Conservation (phyloP, 1,140 invertebrate genomes). For the Sitophilus oryzae region DNA sequence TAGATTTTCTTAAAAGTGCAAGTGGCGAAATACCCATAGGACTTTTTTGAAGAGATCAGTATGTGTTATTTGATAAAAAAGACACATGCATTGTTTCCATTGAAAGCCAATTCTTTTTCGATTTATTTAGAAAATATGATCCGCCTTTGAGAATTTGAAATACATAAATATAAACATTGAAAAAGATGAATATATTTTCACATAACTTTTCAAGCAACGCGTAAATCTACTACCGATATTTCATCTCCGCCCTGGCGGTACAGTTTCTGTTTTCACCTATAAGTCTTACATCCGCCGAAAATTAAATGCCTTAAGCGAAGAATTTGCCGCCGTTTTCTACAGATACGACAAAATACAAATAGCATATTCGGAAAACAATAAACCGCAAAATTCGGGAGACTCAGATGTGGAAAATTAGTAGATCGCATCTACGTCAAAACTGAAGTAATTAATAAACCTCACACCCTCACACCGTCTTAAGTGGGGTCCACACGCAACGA, state of each 20-base stretch:
- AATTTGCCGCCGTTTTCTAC: background rate
- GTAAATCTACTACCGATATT: background rate
- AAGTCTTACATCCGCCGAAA: background rate
- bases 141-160: no score
- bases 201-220: background rate
- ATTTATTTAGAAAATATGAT: no score
- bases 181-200: background rate
- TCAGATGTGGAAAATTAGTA: background rate
- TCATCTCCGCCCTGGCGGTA: background rate
- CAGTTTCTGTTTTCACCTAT: background rate
- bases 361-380: background rate
- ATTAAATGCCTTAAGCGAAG: background rate
- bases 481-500: no score
- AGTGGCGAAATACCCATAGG: no score
- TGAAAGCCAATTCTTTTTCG: no score
- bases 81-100: no score
- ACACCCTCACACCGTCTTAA: no score
- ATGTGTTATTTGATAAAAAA: no score
- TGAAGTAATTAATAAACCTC: background rate
- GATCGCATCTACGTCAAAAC: background rate
- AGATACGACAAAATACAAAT: background rate
- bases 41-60: no score
- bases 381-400: background rate
- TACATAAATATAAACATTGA: background rate
- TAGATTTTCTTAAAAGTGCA: no score